Conservation (phyloP, 2,888 invertebrate genomes). For the Xylota sylvarum region DNA sequence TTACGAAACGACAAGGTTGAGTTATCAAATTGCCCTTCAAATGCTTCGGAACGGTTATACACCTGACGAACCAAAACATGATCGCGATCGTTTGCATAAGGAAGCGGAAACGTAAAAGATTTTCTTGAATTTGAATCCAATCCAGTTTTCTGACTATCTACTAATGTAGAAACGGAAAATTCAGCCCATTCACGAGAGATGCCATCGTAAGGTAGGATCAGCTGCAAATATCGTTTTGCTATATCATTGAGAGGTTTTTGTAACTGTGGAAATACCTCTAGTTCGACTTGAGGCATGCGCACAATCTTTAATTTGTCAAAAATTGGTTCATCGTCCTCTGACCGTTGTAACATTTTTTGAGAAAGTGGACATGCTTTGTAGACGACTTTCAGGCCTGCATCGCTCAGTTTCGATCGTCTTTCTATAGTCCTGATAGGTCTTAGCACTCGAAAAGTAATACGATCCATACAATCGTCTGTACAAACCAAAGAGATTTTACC, state of each 20-base stretch:
- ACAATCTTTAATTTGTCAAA: constrained; percentile 83
- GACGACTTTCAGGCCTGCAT: constrained; percentile 79
- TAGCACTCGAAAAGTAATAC: constrained; percentile 78
- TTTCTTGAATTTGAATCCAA: constrained; percentile 75
- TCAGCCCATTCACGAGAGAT: constrained; percentile 84
- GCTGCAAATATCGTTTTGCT: constrained; percentile 83
- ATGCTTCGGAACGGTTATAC: constrained; percentile 82
- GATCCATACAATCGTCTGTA: constrained; percentile 79
- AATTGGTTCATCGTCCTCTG: constrained; percentile 81
- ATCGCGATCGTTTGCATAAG: constrained; percentile 87
- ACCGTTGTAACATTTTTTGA: constrained; percentile 81
- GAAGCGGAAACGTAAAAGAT: constrained; percentile 86
- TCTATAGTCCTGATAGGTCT: constrained; percentile 79
- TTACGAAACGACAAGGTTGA: constrained; percentile 80
- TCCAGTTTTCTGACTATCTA: constrained; percentile 42
- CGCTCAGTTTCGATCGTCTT: constrained; percentile 79
- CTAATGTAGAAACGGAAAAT: constrained; percentile 83
- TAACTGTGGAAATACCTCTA: constrained; percentile 83
- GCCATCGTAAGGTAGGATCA: constrained; percentile 82
- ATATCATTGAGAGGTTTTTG: constrained; percentile 82
- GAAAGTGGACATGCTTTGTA: constrained; percentile 84
- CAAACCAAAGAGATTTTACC: constrained; percentile 59
- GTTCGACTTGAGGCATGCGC: constrained; percentile 83
- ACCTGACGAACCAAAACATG: constrained; percentile 86
- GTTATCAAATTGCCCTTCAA: constrained; percentile 80